Evolutionary conservation across 2,888 invertebrate species (phyloP).

Genomic region (Cosmopolites sordidus): DNA sequence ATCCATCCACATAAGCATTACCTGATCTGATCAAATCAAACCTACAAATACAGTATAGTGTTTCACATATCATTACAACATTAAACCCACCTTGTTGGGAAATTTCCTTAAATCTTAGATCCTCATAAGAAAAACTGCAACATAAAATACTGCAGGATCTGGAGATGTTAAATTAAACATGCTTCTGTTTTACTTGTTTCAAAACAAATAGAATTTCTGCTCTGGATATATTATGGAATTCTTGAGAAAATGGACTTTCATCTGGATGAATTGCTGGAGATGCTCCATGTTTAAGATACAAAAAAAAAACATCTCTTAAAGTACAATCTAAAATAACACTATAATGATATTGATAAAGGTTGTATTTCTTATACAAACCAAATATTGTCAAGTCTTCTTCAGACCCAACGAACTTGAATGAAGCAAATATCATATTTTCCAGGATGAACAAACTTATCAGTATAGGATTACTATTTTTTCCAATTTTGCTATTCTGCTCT

Average conservation of each 20-base stretch:
- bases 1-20: slow-evolving; percentile 47
- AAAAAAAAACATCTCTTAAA: slow-evolving; percentile 55
- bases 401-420: slow-evolving; percentile 43
- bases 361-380: slow-evolving; percentile 36
- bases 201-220: slow-evolving; percentile 55
- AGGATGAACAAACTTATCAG: slow-evolving; percentile 45
- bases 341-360: too few relatives aligned
- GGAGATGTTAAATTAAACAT: slow-evolving; percentile 61
- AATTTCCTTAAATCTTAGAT: slow-evolving; percentile 67
- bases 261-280: slow-evolving; percentile 81
- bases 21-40: slow-evolving; percentile 60
- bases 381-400: slow-evolving; percentile 41
- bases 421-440: slow-evolving; percentile 39
- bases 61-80: too few relatives aligned
- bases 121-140: slow-evolving; percentile 71
- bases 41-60: slow-evolving; percentile 1
- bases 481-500: slow-evolving; percentile 36
- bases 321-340: slow-evolving; percentile 39
- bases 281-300: slow-evolving; percentile 74
- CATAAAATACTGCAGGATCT: slow-evolving; percentile 74
- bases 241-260: slow-evolving; percentile 65
- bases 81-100: slow-evolving; percentile 61
- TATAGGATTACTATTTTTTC: slow-evolving; percentile 41
- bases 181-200: slow-evolving; percentile 59
- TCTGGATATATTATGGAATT: slow-evolving; percentile 42